These are phyloP conservation scores for Antigone vipio DNA, from an alignment of 2,113 vertebrate species.

Conservation along the genomic window DNA sequence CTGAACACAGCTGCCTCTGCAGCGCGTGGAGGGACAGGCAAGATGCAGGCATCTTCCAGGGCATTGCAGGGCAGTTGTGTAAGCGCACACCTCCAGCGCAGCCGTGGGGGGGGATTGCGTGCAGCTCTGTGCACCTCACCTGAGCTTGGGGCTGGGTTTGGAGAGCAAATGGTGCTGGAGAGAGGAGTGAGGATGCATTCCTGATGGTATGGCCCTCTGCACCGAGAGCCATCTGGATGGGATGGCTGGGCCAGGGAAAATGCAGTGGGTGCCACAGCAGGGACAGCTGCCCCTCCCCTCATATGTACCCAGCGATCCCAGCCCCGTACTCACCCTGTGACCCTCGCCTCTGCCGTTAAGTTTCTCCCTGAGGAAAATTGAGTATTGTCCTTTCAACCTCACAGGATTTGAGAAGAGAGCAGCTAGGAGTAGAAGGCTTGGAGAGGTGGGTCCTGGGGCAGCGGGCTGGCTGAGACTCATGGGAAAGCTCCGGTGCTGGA, in stretches of 20 bases:
- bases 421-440: conserved; percentile 6
- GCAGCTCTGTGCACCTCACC: background rate
- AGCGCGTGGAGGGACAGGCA: background rate
- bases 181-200: background rate
- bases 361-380: conserved; percentile 17
- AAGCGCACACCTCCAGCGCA: background rate
- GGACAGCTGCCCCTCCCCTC: background rate
- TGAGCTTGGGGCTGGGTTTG: background rate
- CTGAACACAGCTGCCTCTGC: conserved; percentile 15
- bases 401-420: conserved; percentile 33
- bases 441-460: background rate
- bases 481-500: conserved; percentile 30
- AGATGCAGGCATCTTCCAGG: background rate
- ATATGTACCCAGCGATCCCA: fast-evolving
- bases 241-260: background rate
- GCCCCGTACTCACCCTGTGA: conserved; percentile 30
- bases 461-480: background rate
- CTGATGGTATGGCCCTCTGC: background rate
- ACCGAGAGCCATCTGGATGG: background rate
- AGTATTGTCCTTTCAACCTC: conserved; percentile 21
- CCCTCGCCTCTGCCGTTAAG: background rate
- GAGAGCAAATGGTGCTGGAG: background rate
- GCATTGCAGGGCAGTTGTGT: background rate
- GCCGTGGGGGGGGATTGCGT: fast-evolving
- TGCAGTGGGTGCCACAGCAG: background rate